These are phyloP conservation scores for Xanthia icteritia DNA, from an alignment of 2,888 invertebrate species.

Conservation along the genomic window DNA sequence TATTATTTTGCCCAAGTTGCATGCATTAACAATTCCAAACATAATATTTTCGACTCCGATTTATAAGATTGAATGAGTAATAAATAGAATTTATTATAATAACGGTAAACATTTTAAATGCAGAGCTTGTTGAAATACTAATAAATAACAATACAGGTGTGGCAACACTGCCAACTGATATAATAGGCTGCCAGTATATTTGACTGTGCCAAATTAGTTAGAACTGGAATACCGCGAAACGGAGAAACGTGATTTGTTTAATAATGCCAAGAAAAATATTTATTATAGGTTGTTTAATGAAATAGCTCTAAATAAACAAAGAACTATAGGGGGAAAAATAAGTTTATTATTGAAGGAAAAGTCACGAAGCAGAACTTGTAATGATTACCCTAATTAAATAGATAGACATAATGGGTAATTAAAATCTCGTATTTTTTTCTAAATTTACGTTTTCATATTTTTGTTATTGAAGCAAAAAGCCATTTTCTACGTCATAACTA, in stretches of 20 bases:
- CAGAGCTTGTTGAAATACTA: slow-evolving; percentile 49
- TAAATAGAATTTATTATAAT: slow-evolving; percentile 39
- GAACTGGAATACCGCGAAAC: slow-evolving; percentile 24
- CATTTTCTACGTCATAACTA: not conserved
- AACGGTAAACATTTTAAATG: slow-evolving; percentile 42
- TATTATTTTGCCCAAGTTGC: not conserved
- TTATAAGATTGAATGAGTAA: slow-evolving; percentile 36
- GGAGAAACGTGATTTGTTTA: slow-evolving; percentile 17
- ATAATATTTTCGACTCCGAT: not conserved
- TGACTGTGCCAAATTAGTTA: slow-evolving; percentile 21
- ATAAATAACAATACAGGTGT: slow-evolving; percentile 54
- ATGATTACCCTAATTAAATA: slow-evolving; percentile 3
- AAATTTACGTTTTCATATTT: not conserved
- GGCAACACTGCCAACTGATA: slow-evolving; percentile 36
- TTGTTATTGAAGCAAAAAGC: not conserved
- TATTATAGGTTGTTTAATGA: not conserved
- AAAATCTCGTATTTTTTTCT: slow-evolving; percentile 9
- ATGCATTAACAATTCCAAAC: not conserved
- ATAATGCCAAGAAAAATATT: slow-evolving; percentile 4
- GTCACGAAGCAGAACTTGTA: not conserved
- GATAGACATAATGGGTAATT: slow-evolving; percentile 6
- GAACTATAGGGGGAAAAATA: not conserved
- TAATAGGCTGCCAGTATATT: slow-evolving; percentile 33
- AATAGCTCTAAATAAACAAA: not conserved
- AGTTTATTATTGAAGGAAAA: not conserved